Evolutionary conservation across 2,797 vertebrate species (phyloP), one percentile per base, ranked within the genome.

Genomic region (Microcaecilia unicolor): DNA sequence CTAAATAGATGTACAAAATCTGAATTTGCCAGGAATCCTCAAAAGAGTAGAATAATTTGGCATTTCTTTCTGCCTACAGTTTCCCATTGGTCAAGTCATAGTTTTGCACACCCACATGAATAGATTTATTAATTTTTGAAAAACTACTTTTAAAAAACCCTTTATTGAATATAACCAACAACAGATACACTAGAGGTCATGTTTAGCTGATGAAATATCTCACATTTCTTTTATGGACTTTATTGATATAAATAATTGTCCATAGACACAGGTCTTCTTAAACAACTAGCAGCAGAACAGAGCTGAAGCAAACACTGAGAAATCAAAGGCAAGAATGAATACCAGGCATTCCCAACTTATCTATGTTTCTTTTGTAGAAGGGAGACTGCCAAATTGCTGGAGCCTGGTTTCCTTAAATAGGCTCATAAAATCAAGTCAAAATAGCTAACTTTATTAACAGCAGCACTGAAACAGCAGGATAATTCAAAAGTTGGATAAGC

Each of bases 391-490:
- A 51, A 46, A 38, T 43, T 31, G 13, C 15, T 41, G 50, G 54
- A 51, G 64, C 40, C 71, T 72, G 66, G 58, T 47, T 54, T 61
- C 55, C 60, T 70, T 66, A 61, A 54, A 69, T 70, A 64, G 68
- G 66, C 66, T 74, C 64, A 64, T 74, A 72, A 74, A 70, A 61
- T 57, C 38, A 46, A 59, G 64, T 36, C 52, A 62, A 68, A 64
- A 68, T 70, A 70, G 68, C 73, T 70, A 30, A 22, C 58, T 68
- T 73, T 66, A 68, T 66, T 64, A 37, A 64, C 41, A 44, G 44
- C 40, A 53, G 35, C n/a, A n/a, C n/a, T n/a, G n/a, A n/a, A n/a
- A n/a, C n/a, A n/a, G n/a, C n/a, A n/a, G n/a, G n/a, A n/a, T n/a
- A n/a, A n/a, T n/a, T n/a, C n/a, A n/a, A n/a, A n/a, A n/a, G n/a